Evolutionary conservation across 2,797 vertebrate genomes (phyloP).

Genomic region (Malacoraja senta): DNA sequence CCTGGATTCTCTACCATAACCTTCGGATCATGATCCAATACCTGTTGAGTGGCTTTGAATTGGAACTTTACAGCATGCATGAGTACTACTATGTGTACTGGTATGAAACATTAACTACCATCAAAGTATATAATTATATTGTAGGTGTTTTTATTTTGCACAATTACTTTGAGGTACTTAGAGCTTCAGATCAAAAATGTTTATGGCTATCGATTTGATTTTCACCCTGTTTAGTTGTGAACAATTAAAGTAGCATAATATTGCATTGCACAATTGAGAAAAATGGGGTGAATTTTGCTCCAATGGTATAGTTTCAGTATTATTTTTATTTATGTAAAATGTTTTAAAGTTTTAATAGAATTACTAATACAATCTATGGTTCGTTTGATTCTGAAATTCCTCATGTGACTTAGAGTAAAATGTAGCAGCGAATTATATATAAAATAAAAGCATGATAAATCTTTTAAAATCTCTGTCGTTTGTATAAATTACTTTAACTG

Average conservation of each 20-base stretch:
- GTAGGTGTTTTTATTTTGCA: neutral
- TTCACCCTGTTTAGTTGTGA: neutral
- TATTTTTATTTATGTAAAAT: neutral
- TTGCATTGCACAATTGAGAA: neutral
- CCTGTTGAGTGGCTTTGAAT: slow-evolving; percentile 92
- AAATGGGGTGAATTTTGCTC: neutral
- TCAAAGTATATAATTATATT: neutral
- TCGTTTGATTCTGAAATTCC: neutral
- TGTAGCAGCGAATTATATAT: neutral
- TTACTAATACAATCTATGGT: neutral
- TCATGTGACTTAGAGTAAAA: neutral
- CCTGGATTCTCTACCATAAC: slow-evolving; percentile 97
- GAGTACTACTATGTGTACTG: slow-evolving; percentile 99
- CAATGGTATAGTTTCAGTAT: neutral
- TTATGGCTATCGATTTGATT: neutral
- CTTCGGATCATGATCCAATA: slow-evolving; percentile 98
- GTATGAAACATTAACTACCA: slow-evolving; percentile 54
- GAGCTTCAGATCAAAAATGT: neutral
- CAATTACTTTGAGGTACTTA: neutral
- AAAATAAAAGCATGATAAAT: neutral
- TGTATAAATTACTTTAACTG: neutral
- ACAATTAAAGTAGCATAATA: neutral
- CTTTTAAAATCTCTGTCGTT: neutral
- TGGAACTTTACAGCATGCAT: slow-evolving; percentile 98
- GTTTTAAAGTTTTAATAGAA: neutral